Percentiles rank a stretch among this genome's conserved stretches.
These are phyloP conservation scores for Ferrisia virgata DNA, from an alignment of 2,888 invertebrate species.

Conservation along the genomic window DNA sequence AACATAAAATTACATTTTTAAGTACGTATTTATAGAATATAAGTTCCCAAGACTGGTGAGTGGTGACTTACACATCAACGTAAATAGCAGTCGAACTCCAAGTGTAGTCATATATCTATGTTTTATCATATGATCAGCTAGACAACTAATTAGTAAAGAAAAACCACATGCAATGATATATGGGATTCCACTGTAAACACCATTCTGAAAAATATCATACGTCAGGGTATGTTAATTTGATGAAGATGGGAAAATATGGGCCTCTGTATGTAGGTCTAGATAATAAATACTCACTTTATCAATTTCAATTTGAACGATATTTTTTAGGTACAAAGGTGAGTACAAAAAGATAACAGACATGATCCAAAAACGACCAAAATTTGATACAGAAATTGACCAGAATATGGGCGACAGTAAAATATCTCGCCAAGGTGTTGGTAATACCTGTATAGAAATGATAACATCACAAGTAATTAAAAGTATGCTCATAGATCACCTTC, in stretches of 20 bases:
- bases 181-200: conserved; percentile 50
- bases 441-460: conserved; percentile 47
- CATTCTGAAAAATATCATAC: conserved; percentile 48
- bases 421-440: conserved; percentile 61
- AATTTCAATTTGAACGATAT: conserved; percentile 67
- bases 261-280: too few relatives aligned
- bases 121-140: conserved; percentile 60
- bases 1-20: neutral
- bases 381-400: conserved; percentile 64
- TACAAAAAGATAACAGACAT: conserved; percentile 69
- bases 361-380: conserved; percentile 68
- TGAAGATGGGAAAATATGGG: neutral
- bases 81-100: conserved; percentile 64
- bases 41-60: neutral
- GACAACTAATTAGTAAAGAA: conserved; percentile 47
- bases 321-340: conserved; percentile 67
- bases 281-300: conserved; percentile 61
- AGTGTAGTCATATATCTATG: conserved; percentile 61
- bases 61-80: conserved; percentile 57
- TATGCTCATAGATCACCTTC: neutral
- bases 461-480: neutral
- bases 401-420: conserved; percentile 62
- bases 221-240: neutral
- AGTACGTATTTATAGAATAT: neutral
- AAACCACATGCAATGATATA: conserved; percentile 48